A percentile compares a stretch with the other conserved stretches of the same genome.
Conservation (phyloP, 2,888 invertebrate species). For the Mesoligia furuncula region DNA sequence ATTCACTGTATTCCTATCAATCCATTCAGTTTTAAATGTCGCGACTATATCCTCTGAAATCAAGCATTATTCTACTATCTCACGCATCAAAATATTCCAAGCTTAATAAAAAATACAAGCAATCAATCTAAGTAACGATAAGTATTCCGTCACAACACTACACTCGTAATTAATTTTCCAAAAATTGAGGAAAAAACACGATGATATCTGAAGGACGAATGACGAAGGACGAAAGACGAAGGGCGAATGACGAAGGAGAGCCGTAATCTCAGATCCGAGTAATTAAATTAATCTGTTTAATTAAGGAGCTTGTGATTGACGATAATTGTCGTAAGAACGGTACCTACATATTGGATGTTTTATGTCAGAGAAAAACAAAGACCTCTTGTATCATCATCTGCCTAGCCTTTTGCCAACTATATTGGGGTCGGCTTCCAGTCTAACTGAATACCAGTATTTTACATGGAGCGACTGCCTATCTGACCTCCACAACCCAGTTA, state of each 20-base stretch:
- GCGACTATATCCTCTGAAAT: background rate
- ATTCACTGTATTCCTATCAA: background rate
- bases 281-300: slow-evolving; percentile 67
- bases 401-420: too few species aligned
- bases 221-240: slow-evolving; percentile 41
- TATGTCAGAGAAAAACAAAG: slow-evolving; percentile 4
- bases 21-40: background rate
- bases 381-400: background rate
- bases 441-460: too few species aligned
- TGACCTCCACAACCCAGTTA: too few species aligned
- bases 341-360: slow-evolving; percentile 38
- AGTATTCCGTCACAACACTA: slow-evolving; percentile 27
- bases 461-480: too few species aligned
- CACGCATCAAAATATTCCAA: background rate
- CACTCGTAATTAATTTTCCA: slow-evolving; percentile 36
- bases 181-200: slow-evolving; percentile 38
- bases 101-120: background rate
- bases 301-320: slow-evolving; percentile 59
- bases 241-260: slow-evolving; percentile 45
- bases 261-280: slow-evolving; percentile 55
- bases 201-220: slow-evolving; percentile 34
- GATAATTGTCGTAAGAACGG: slow-evolving; percentile 54
- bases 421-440: background rate
- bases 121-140: slow-evolving; percentile 10
- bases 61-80: background rate